Evolutionary conservation across 2,888 invertebrate species (phyloP), one percentile per base, ranked within the genome.

Genomic region (Thera obeliscata): DNA sequence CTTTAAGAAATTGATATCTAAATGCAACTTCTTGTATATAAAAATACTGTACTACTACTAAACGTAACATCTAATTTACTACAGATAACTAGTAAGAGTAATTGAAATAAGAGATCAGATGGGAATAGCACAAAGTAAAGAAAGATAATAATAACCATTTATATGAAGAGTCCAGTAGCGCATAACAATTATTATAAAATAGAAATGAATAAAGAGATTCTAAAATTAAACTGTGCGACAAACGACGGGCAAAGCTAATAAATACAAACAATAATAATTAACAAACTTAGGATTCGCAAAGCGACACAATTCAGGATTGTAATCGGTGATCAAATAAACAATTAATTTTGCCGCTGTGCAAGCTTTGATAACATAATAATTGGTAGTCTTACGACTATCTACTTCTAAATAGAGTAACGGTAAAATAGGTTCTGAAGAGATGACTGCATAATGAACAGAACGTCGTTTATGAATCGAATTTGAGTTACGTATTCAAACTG

Each of bases 291-390:
- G 64, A 69, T 57, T 71, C n/a, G 63, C 63, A 63, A 74, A 67
- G 67, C 69, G 65, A 69, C 70, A 73, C 70, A 71, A 73, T 73
- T 71, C 46, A 69, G 56, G 67, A 71, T 73, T 73, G 67, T 71
- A 73, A 74, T 73, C 69, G 68, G 66, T 49, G 60, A 69, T 70
- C 65, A 74, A 70, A 74, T 72, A 71, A 71, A 74, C 71, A 73
- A 74, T 71, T 73, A 74, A 69, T 74, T 67, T 60, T 63, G 64
- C 36, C 71, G 65, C 69, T 74, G 74, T 69, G 67, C 67, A 67
- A 73, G 64, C 69, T 68, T 12, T 69, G 73, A 73, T 71, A 73
- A 67, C 74, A 54, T 36, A 66, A 61, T 73, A 73, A 73, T 69
- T 74, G 71, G 69, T 65, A 62, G 61, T 55, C 50, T 60, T 60